Base-by-base conservation (phyloP, 2,113 vertebrate species). In the Upupa epops region DNA sequence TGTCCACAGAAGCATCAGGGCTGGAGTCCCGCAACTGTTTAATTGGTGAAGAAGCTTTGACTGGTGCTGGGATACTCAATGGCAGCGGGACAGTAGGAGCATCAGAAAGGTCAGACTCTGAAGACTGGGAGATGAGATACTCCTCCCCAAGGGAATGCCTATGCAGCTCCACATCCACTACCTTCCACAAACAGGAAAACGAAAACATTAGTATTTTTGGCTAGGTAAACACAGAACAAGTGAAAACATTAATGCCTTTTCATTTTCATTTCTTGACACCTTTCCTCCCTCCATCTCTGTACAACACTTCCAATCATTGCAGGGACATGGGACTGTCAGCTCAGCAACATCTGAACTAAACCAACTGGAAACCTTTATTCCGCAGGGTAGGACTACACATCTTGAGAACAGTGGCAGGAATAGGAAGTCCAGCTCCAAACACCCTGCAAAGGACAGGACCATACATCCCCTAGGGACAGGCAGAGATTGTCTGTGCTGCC, bases 91-190 rank as follows among this genome's bases (percentile, higher is more conserved):
- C 66, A 69, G 97, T 72, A 48, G 97, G 96, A 37, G 85, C 93
- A 17, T 98, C 97, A 66, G 97, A 97, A 68, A 98, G 94, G 31
- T 96, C 96, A 34, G 98, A 97, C 32, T 98, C 96, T 2, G 97
- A 97, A 40, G 97, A 97, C 46, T 97, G 98, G 73, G 97, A 98
- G 76, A 96, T 97, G 79, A 98, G 79, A 77, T 97, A 98, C 61
- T 99, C 99, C 52, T 99, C 98, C 4, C 98, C 98, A 20, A 99
- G 97, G 65, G 99, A 98, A 97, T 98, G 98, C 77, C 98, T 98
- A 49, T 99, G 98, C 6, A 99, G 98, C 88, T 99, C 99, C 93
- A 99, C 99, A 86, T 99, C 99, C 87, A 99, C 99, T 61, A 99
- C 99, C 99, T 99, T 85, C 93, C 72, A 97, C 36, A 92, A 93